Conservation (phyloP, 2,888 invertebrate species). For the Caenorhabditis imperialis region DNA sequence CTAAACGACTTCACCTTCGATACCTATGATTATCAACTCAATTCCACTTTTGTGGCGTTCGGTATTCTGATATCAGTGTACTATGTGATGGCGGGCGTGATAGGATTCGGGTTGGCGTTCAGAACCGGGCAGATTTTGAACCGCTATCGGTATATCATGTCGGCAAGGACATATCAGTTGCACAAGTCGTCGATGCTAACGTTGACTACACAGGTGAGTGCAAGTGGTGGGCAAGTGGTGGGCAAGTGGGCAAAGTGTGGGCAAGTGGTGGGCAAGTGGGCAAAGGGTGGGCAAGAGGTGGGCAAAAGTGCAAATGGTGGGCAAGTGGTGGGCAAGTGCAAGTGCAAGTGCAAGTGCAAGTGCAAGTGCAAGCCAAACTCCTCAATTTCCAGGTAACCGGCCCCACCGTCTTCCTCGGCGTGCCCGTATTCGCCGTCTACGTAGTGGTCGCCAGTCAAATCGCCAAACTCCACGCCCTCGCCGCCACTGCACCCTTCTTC, state of each 20-base stretch:
- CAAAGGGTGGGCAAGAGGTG: too few species aligned
- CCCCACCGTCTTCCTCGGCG: conserved; percentile 24
- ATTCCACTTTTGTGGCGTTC: conserved; percentile 32
- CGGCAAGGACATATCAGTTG: conserved; percentile 27
- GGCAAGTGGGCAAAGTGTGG: too few species aligned
- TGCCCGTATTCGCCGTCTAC: conserved; percentile 27
- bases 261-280: too few species aligned
- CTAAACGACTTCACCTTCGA: conserved; percentile 44
- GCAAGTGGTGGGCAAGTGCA: too few species aligned
- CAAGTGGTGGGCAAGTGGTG: not conserved
- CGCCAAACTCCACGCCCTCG: conserved; percentile 20
- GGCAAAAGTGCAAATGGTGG: too few species aligned
- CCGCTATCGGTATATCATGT: conserved; percentile 37
- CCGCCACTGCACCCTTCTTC: conserved; percentile 34
- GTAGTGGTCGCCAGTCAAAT: conserved; percentile 36
- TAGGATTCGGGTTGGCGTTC: conserved; percentile 26
- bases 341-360: not conserved
- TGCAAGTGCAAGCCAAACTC: not conserved
- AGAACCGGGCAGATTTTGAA: conserved; percentile 35
- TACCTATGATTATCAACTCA: conserved; percentile 29
- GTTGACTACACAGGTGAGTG: conserved; percentile 24
- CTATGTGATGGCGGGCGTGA: conserved; percentile 31
- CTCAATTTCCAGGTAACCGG: conserved; percentile 27
- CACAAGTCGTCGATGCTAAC: conserved; percentile 28
- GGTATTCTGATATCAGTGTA: conserved; percentile 28